A percentile compares a stretch with the other conserved stretches of the same genome.
phyloP scores from a whole-genome alignment of 2,113 vertebrate species.

The Hemibagrus wyckioides region DNA sequence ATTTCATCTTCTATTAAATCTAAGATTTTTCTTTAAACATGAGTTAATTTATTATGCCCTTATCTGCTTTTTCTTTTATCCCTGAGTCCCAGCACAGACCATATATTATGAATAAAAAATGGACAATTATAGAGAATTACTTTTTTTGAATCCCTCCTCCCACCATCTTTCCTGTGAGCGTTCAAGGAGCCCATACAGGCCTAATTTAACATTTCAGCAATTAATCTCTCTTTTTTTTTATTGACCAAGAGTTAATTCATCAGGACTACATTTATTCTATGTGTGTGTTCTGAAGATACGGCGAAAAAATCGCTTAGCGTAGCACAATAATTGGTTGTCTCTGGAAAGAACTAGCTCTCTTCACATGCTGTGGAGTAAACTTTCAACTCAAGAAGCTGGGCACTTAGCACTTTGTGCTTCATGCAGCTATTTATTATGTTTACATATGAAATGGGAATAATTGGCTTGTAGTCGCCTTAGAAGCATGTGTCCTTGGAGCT shows the following conservation, averaged over 20 bases:
- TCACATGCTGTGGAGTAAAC: not conserved
- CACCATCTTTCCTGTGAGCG: not conserved
- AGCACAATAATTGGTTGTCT: conserved; percentile 16
- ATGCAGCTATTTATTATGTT: conserved; percentile 44
- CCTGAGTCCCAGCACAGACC: not conserved
- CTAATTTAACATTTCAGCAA: conserved; percentile 38
- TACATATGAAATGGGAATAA: conserved; percentile 36
- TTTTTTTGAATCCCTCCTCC: not conserved
- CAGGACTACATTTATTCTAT: conserved; percentile 29
- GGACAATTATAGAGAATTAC: conserved; percentile 40
- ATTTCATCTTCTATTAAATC: not conserved
- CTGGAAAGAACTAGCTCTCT: not conserved
- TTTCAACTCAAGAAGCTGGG: conserved; percentile 12
- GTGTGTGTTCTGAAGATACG: conserved; percentile 40
- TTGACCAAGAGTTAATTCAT: conserved; percentile 44
- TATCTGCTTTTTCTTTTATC: conserved; percentile 15
- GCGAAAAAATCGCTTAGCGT: conserved; percentile 22
- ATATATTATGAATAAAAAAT: conserved; percentile 30
- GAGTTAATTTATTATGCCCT: conserved; percentile 26
- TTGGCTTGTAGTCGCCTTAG: not conserved
- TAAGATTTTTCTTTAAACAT: conserved; percentile 11
- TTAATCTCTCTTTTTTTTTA: conserved; percentile 34
- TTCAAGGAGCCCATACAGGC: conserved; percentile 6
- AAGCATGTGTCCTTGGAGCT: conserved; percentile 33
- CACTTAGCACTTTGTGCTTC: conserved; percentile 21